phyloP scores from a whole-genome alignment of 2,797 vertebrate species.

The Orientallactaga sibirica region DNA sequence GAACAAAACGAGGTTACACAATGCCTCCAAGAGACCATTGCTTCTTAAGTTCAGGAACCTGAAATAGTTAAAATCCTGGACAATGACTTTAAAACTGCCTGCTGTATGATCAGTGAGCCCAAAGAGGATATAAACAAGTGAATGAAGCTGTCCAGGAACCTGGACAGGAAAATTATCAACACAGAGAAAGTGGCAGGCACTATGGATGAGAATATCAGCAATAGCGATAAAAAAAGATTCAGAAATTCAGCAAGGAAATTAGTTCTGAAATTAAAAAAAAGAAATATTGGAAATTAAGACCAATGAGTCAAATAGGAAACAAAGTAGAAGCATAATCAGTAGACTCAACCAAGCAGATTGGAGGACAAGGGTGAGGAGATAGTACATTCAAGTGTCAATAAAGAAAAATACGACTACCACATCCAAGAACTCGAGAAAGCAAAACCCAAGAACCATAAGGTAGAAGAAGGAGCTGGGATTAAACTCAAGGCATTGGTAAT shows the following conservation, averaged over 20 bases:
- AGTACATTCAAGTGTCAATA: background rate
- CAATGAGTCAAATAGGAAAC: background rate
- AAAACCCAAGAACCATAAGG: background rate
- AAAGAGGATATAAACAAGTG: background rate
- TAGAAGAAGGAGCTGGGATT: background rate
- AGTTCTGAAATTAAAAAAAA: background rate
- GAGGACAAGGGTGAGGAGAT: background rate
- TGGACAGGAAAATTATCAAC: background rate
- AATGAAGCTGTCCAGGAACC: no score
- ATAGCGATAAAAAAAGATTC: background rate
- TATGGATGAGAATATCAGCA: background rate
- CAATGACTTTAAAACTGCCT: background rate
- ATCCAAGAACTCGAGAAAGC: background rate
- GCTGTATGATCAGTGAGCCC: background rate
- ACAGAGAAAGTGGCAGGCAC: background rate
- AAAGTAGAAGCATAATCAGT: background rate
- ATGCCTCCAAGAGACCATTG: background rate
- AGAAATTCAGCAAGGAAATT: background rate
- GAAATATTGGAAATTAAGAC: background rate
- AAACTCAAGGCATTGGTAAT: background rate
- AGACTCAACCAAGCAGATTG: background rate
- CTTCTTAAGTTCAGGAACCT: background rate
- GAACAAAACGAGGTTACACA: background rate
- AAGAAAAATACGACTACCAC: background rate
- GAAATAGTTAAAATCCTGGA: background rate